These are phyloP conservation scores for Agapornis canus DNA, from an alignment of 2,797 vertebrate genomes.

Conservation along the genomic window DNA sequence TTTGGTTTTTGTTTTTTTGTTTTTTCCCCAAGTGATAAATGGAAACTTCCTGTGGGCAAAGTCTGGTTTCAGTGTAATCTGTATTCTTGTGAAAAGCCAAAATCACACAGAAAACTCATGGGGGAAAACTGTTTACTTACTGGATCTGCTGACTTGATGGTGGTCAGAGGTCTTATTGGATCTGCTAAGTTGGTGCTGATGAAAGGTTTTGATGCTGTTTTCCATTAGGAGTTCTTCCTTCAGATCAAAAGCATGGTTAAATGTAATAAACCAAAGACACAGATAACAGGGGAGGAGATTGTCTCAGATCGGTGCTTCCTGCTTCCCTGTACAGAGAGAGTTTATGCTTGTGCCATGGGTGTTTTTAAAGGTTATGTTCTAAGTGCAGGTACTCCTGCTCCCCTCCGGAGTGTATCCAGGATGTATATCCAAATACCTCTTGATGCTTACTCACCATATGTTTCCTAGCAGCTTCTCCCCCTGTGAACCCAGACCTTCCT, in stretches of 20 bases:
- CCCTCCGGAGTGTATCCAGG: background rate
- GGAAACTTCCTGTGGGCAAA: background rate
- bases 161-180: background rate
- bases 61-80: background rate
- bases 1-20: background rate
- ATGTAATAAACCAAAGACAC: background rate
- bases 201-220: background rate
- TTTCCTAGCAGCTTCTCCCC: background rate
- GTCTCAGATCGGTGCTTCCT: background rate
- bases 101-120: background rate
- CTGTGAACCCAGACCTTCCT: background rate
- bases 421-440: accelerated
- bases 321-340: background rate
- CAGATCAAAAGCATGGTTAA: background rate
- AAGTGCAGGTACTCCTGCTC: background rate
- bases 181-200: background rate
- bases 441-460: background rate
- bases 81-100: background rate
- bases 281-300: background rate
- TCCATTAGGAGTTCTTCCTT: background rate
- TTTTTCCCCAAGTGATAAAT: background rate
- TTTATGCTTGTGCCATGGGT: background rate
- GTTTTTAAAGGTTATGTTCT: background rate
- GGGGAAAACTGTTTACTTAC: background rate
- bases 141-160: background rate